Evolutionary conservation across 2,113 vertebrate species (phyloP).

Genomic region (Bothrops jararaca): DNA sequence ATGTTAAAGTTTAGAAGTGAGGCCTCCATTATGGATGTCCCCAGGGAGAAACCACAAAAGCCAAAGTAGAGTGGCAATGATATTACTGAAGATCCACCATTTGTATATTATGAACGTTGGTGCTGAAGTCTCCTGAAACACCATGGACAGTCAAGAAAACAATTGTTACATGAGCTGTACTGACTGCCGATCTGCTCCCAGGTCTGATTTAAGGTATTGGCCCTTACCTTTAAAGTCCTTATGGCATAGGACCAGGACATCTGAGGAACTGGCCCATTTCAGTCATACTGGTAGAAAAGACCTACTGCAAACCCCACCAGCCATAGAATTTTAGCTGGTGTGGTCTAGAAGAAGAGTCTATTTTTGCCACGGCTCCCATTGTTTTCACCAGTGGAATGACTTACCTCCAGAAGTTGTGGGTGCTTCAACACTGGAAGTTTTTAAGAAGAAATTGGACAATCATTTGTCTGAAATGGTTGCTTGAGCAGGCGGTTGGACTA

Average conservation of each 20-base stretch:
- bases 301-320: neutral
- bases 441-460: neutral
- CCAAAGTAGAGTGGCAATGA: neutral
- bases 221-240: neutral
- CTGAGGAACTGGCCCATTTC: neutral
- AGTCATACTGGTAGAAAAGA: neutral
- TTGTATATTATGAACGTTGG: neutral
- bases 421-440: neutral
- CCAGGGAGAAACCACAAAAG: neutral
- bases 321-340: neutral
- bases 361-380: neutral
- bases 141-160: neutral
- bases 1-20: neutral
- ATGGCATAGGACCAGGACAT: neutral
- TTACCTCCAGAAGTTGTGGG: neutral
- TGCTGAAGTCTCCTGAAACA: neutral
- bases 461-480: neutral
- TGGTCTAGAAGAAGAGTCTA: neutral
- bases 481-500: neutral
- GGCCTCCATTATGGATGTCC: neutral
- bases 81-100: neutral
- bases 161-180: neutral
- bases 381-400: neutral
- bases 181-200: neutral
- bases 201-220: neutral